Evolutionary conservation across 1,140 invertebrate genomes (phyloP), one percentile per base, ranked within the genome.

Genomic region (Drosophila pectinifera): DNA sequence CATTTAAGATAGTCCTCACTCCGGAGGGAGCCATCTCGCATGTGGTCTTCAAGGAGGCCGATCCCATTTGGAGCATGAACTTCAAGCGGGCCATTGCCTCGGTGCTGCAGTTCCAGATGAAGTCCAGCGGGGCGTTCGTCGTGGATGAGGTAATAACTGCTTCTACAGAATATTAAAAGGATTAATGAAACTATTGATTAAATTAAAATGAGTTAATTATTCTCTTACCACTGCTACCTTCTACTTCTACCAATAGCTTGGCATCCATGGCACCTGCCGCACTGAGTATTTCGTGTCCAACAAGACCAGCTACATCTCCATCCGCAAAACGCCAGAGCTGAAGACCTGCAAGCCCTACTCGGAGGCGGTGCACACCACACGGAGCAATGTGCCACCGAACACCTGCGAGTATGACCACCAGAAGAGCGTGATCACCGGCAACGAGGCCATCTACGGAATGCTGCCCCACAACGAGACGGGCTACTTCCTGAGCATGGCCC

Each of bases 41-140:
- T 73, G 57, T 92, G 59, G 69, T 91, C 14, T 92, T 92, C 54
- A 92, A 92, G 59, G 93, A 93, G 69, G 73, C 80, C 24, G 94
- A 95, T 65, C 92, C 94, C 2, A 80, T 93, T n/a, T 96, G 95
- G 95, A 93, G 94, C 0, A 93, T 93, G n/a, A 96, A 96, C 81
- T 94, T 95, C 55, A 95, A 96, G 83, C 91, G 94, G 38, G 95
- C 94, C 5, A 93, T 96, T 22, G 94, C 94, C 11, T 93, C 94
- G 38, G 94, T 94, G 67, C 93, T 95, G 31, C 95, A 95, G 80
- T 84, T 92, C 38, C 80, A 91, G 55, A 91, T 91, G 20, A 93
- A 91, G 28, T 93, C 91, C 16, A 68, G 65, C 6, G 94, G 93
- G 0, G 93, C 93, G 0, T 94, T 93, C 72, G 92, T 93, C 1